Conservation (phyloP, 2,888 invertebrate species). For the Lasioglossum malachurum region DNA sequence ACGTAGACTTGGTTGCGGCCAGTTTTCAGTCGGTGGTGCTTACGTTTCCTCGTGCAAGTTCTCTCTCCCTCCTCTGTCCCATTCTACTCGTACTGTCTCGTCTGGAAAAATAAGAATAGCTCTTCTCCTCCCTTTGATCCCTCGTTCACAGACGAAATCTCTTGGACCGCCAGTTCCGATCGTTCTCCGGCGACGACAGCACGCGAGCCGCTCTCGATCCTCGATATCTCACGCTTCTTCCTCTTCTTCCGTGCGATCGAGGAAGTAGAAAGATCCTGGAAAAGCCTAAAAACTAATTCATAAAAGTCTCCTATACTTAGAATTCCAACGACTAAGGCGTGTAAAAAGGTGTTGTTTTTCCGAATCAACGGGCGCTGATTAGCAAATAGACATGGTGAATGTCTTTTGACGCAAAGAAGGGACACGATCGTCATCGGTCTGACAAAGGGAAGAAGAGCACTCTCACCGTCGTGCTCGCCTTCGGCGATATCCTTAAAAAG, state of each 20-base stretch:
- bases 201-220: background rate
- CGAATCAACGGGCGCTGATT: background rate
- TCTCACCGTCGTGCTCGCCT: background rate
- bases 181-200: slow-evolving; percentile 17
- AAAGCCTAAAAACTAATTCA: background rate
- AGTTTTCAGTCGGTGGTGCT: slow-evolving; percentile 57
- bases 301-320: background rate
- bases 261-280: background rate
- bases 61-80: background rate
- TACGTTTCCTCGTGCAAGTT: slow-evolving; percentile 32
- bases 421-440: background rate
- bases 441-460: background rate
- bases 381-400: background rate
- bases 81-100: slow-evolving; percentile 3
- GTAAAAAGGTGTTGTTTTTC: background rate
- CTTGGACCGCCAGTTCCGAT: slow-evolving; percentile 15
- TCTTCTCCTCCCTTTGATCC: slow-evolving; percentile 41
- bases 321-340: background rate
- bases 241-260: background rate
- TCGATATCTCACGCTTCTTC: background rate
- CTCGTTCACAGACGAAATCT: slow-evolving; percentile 24
- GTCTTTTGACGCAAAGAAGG: too few species aligned
- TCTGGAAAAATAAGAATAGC: slow-evolving; percentile 61
- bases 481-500: slow-evolving; percentile 3
- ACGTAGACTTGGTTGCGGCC: slow-evolving; percentile 38